Evolutionary conservation across 2,797 vertebrate genomes (phyloP), one percentile per base, ranked within the genome.

Genomic region (Poeciliopsis gracilis): DNA sequence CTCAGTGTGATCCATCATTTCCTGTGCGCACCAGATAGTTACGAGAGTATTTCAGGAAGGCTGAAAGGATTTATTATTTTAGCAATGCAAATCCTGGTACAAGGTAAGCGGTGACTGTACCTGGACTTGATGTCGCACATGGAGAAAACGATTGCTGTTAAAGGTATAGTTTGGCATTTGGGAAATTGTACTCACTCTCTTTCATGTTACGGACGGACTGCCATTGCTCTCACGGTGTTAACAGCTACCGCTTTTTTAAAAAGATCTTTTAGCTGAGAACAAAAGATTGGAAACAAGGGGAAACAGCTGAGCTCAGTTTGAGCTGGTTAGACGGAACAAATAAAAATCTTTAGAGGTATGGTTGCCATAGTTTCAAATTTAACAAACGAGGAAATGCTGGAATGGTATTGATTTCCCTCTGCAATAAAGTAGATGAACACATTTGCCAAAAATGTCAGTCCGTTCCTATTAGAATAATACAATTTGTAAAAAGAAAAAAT

Each of bases 1-100:
- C 87, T 83, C 84, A 67, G 61, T 41, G 49, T 71, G 86, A 84
- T 82, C 79, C 86, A 85, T 90, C 76, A 77, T 73, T 59, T 75
- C 72, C 57, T 73, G 36, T 45, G 71, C 10, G 72, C 18, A 25
- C 45, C 13, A 4, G 28, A 51, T 53, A 79, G 81, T 76, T 59
- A 80, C 82, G 72, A 71, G 66, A 80, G 81, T 73, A 79, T 80
- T 74, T 76, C 30, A 79, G 61, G 76, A 73, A 57, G 81, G 59
- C 81, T 85, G 16, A 67, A 85, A 86, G 49, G 63, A 77, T 67
- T 72, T 5, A 76, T 85, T 79, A 9, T 76, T 82, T 76, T 76
- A 61, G 72, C 59, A 63, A 76, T 77, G 81, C 49, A 66, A 57
- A 77, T 47, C 13, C 12, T 38, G 71, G 53, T 36, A 15, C n/a